Evolutionary conservation across 2,888 invertebrate species (phyloP).

Genomic region (Cartodere bifasciata): DNA sequence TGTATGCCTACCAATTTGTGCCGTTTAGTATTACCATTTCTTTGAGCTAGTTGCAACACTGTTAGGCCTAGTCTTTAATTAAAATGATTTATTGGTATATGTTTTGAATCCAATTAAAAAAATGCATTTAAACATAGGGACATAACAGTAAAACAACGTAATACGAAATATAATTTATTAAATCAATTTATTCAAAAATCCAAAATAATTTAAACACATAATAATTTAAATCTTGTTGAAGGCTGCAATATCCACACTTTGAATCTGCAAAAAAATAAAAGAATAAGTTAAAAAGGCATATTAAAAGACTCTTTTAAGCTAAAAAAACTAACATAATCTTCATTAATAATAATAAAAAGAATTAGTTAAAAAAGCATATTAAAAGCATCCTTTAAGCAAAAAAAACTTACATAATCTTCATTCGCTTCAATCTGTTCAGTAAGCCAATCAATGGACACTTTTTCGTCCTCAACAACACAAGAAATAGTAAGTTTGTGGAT

Average conservation of each 20-base stretch:
- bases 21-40: too few relatives aligned
- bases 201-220: too few relatives aligned
- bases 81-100: too few relatives aligned
- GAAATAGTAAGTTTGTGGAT: constrained; percentile 86
- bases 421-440: constrained; percentile 74
- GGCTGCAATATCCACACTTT: constrained; percentile 89
- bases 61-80: too few relatives aligned
- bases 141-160: too few relatives aligned
- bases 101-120: too few relatives aligned
- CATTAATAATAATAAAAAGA: constrained; percentile 31
- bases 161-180: too few relatives aligned
- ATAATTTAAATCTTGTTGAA: constrained; percentile 74
- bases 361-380: constrained; percentile 8
- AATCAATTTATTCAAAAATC: too few relatives aligned
- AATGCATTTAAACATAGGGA: too few relatives aligned
- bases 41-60: too few relatives aligned
- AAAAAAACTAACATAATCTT: constrained; percentile 57
- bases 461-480: constrained; percentile 92
- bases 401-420: constrained; percentile 61
- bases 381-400: constrained; percentile 4
- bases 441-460: constrained; percentile 79
- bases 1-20: too few relatives aligned
- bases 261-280: constrained; percentile 44
- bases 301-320: constrained; percentile 4
- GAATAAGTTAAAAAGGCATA: constrained; percentile 8